Percentiles rank a stretch among this genome's conserved stretches.
phyloP scores from a whole-genome alignment of 2,888 invertebrate genomes.

The Drosophila mimetica region DNA sequence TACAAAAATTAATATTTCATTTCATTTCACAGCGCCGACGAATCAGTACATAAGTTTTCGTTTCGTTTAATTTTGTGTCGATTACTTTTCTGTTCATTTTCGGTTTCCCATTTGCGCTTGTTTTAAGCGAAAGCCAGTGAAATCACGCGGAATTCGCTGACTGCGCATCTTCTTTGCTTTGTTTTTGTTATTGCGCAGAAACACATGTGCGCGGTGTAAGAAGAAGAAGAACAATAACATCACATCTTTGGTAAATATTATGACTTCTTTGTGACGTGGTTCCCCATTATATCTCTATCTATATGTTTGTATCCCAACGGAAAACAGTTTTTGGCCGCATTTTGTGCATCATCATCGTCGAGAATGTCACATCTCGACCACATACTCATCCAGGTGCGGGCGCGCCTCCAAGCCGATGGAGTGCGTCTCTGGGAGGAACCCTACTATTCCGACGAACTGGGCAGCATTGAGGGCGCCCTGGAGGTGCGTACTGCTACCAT shows the following conservation, averaged over 20 bases:
- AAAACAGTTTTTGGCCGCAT: background rate
- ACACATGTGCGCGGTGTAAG: conserved; percentile 15
- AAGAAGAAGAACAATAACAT: conserved; percentile 26
- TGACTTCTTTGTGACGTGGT: conserved; percentile 16
- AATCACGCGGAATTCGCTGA: background rate
- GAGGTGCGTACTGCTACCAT: conserved; percentile 68
- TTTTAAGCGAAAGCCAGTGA: no score
- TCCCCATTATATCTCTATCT: no score
- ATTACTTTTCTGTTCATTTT: background rate
- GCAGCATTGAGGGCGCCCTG: conserved; percentile 84
- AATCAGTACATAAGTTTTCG: no score
- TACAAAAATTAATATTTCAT: no score
- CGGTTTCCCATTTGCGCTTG: background rate
- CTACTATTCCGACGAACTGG: conserved; percentile 86
- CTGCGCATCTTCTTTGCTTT: conserved; percentile 3
- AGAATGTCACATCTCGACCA: conserved; percentile 18
- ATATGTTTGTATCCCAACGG: no score
- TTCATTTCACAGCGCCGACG: no score
- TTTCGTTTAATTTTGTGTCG: background rate
- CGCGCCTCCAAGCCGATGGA: conserved; percentile 88
- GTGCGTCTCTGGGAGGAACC: conserved; percentile 91
- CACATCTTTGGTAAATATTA: conserved; percentile 10
- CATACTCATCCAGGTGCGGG: conserved; percentile 85
- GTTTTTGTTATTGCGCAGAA: conserved; percentile 2
- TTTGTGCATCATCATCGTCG: background rate